Percentiles rank a stretch among this genome's conserved stretches.
These are phyloP conservation scores for Spisula subtruncata DNA, from an alignment of 2,888 invertebrate species.

Conservation along the genomic window DNA sequence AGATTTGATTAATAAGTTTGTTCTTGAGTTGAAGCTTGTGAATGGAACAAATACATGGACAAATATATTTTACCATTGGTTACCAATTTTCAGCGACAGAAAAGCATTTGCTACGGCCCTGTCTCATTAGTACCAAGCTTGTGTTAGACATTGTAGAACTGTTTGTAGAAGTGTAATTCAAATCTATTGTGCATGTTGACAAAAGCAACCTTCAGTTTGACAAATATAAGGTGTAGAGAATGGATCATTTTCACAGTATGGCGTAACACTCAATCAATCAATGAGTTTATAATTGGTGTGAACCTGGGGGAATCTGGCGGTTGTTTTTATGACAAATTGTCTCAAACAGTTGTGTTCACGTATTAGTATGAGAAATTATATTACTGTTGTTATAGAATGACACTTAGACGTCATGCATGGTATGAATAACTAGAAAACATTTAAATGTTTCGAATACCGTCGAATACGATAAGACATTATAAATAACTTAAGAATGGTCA, in stretches of 20 bases:
- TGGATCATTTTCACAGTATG: slow-evolving; percentile 14
- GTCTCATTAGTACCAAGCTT: background rate
- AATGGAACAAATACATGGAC: background rate
- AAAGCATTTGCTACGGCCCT: background rate
- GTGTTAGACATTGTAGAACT: background rate
- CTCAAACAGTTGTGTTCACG: background rate
- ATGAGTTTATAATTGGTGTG: too few relatives aligned
- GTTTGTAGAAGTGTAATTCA: background rate
- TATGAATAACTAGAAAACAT: background rate
- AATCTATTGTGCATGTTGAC: background rate
- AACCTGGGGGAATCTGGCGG: too few relatives aligned
- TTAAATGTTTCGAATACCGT: background rate
- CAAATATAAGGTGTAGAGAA: background rate
- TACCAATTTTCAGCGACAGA: background rate
- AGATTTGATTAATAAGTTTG: slow-evolving; percentile 12
- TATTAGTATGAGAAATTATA: background rate
- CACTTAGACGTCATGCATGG: background rate
- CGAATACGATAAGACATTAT: background rate
- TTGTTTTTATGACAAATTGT: too few relatives aligned
- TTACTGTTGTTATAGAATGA: background rate
- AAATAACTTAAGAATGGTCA: background rate
- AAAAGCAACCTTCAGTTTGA: background rate
- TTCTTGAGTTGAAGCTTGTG: background rate
- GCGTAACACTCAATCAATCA: background rate
- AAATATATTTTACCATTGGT: slow-evolving; percentile 3